These are phyloP conservation scores for Luperina testacea DNA, from an alignment of 2,888 invertebrate genomes.

Conservation along the genomic window DNA sequence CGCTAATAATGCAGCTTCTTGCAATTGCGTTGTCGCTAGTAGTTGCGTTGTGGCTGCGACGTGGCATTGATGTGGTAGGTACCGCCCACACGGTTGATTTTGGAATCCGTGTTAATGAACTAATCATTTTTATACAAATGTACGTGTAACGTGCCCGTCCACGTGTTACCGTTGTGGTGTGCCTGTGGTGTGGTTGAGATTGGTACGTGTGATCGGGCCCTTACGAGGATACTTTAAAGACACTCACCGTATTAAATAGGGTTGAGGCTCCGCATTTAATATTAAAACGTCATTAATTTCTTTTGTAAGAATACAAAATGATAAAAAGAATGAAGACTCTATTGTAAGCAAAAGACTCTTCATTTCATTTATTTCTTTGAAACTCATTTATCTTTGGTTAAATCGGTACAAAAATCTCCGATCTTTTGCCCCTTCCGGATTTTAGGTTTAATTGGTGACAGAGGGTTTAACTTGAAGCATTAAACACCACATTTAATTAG, in stretches of 20 bases:
- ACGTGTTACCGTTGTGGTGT: not conserved
- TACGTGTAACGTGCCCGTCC: not conserved
- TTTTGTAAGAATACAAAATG: conserved; percentile 2
- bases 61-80: not conserved
- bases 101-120: not conserved
- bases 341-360: conserved; percentile 5
- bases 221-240: conserved; percentile 3
- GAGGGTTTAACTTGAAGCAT: conserved; percentile 33
- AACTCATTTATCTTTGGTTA: conserved; percentile 9
- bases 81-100: not conserved
- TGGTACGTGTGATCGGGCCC: not conserved
- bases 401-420: conserved; percentile 28
- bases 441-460: conserved; percentile 28
- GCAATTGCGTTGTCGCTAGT: not conserved
- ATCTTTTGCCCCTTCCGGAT: conserved; percentile 15
- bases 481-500: conserved; percentile 53
- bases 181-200: not conserved
- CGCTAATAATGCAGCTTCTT: not conserved
- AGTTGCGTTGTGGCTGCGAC: not conserved
- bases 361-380: conserved; percentile 14
- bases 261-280: conserved; percentile 9
- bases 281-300: conserved; percentile 7
- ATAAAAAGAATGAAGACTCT: not conserved
- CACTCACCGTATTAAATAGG: not conserved
- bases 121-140: not conserved